These are phyloP conservation scores for Castor canadensis DNA, from an alignment of 2,113 vertebrate species.

Conservation along the genomic window DNA sequence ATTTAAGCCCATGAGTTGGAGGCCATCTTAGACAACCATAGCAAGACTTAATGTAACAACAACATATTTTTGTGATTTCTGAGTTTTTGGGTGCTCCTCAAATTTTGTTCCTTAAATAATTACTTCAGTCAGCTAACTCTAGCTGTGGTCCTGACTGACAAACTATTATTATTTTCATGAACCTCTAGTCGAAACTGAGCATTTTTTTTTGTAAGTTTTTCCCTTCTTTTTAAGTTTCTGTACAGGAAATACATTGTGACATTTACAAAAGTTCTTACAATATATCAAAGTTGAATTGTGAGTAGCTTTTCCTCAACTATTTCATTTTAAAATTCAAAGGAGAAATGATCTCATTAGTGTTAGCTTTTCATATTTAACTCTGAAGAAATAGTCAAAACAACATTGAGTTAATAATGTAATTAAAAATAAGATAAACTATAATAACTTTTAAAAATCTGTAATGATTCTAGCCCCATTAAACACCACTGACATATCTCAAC, in stretches of 20 bases:
- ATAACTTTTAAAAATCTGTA: constrained; percentile 28
- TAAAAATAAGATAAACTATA: neutral
- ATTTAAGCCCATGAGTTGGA: neutral
- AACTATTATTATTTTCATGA: neutral
- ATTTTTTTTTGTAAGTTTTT: no score
- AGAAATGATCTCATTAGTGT: neutral
- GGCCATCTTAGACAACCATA: neutral
- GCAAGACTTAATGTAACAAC: neutral
- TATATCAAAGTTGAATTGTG: no score
- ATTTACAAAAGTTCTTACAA: no score
- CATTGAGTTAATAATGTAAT: no score
- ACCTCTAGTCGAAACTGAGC: neutral
- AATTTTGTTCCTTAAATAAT: neutral
- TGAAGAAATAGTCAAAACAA: constrained; percentile 24
- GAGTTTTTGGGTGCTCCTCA: neutral
- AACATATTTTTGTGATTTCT: neutral
- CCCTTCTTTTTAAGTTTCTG: no score
- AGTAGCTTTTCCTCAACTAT: constrained; percentile 30
- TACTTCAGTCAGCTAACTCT: neutral
- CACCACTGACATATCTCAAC: neutral
- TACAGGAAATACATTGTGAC: no score
- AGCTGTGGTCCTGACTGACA: neutral
- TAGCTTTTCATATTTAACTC: constrained; percentile 23
- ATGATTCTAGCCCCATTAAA: neutral
- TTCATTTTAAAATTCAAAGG: constrained; percentile 45